These are phyloP conservation scores for Delichon dasypus DNA, from an alignment of 2,797 vertebrate species.

Conservation along the genomic window DNA sequence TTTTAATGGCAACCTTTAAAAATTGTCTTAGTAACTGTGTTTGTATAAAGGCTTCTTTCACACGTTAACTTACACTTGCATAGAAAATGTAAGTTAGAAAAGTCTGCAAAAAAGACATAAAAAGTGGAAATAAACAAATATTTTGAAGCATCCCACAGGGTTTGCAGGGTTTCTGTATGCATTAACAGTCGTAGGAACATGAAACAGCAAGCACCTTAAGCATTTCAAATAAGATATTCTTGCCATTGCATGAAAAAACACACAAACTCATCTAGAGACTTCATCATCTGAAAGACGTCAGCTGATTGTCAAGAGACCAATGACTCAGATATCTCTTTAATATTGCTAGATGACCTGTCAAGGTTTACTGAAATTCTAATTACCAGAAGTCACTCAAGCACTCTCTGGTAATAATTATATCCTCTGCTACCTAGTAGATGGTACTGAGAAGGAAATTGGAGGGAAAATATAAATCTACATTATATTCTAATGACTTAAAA, in stretches of 20 bases:
- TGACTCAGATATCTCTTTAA: not conserved
- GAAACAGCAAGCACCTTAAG: not conserved
- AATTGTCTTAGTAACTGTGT: not conserved
- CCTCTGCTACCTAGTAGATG: not conserved
- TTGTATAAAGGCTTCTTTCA: not conserved
- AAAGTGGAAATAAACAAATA: not conserved
- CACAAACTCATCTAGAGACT: not conserved
- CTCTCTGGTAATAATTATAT: not conserved
- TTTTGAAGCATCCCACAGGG: not conserved
- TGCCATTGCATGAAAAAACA: not conserved
- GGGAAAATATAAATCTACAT: not conserved
- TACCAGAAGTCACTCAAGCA: conserved; percentile 20
- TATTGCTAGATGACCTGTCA: not conserved
- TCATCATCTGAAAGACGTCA: not conserved
- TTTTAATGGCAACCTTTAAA: not conserved
- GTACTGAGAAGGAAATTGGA: conserved; percentile 8
- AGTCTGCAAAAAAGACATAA: not conserved
- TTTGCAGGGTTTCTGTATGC: not conserved
- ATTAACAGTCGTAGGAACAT: not conserved
- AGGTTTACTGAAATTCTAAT: conserved; percentile 42
- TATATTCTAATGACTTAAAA: not conserved
- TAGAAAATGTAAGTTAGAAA: not conserved
- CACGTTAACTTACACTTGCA: not conserved
- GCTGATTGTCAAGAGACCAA: not conserved
- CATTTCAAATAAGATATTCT: not conserved